Evolutionary conservation across 2,888 invertebrate genomes (phyloP), one percentile per base, ranked within the genome.

Genomic region (Balanococcus diminutus): DNA sequence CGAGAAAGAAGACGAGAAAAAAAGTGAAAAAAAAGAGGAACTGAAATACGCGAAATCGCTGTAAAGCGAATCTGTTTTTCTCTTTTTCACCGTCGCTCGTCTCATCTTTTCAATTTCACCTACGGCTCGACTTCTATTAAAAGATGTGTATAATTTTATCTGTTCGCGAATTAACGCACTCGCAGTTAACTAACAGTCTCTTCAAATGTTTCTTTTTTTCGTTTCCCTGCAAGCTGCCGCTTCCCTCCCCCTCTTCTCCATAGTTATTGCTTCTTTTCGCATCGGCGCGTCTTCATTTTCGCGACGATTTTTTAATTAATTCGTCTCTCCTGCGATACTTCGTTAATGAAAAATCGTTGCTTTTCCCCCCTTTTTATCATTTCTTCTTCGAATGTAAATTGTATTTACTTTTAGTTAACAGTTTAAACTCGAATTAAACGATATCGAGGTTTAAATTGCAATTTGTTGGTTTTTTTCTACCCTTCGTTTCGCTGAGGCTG

Each of bases 31-130:
- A 72, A 31, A 28, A 72, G 72, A 72, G 4, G 14, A 72, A 25
- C 72, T 31, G 72, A 72, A 72, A 72, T 72, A 72, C 72, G 72
- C 31, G 28, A 72, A 67, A 31, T 25, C 28, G 72, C 14, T 72
- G 14, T 56, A 31, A 31, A 72, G 16, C 72, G 72, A 72, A 72
- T 72, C 28, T 31, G 72, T 31, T 72, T 61, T n/a, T 25, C 6
- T 22, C 8, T 25, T 72, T 31, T 16, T 72, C 42, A 42, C 16
- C 42, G 42, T 42, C n/a, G n/a, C n/a, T n/a, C n/a, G n/a, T n/a
- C n/a, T n/a, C 31, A 28, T 72, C 31, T 72, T 72, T 72, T 72
- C 72, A 31, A 72, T 31, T 72, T 16, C 72, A 72, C 31, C 72
- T 72, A 72, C 72, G 72, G 72, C 56, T 56, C 56, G 22, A 42